Evolutionary conservation across 2,888 invertebrate species (phyloP), one percentile per base, ranked within the genome.

Genomic region (Mechanitis mazaeus): DNA sequence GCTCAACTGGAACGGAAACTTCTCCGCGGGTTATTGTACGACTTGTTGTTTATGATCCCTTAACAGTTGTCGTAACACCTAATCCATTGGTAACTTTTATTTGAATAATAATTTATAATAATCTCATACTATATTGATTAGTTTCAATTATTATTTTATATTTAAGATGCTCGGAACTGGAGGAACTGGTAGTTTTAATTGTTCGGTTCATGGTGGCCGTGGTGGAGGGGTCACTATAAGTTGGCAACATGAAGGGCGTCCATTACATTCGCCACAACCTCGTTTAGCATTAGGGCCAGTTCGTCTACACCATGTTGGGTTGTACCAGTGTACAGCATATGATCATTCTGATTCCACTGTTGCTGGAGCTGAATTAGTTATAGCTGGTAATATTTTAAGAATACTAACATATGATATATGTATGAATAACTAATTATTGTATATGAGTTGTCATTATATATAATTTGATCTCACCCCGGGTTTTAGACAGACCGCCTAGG

Each of bases 311-410:
- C 96, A 97, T 83, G 93, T 94, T 69, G 97, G 97, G 58, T 93
- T 96, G 86, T 97, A 97, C 83, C 97, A 97, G 81, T 97, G 97
- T 81, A 92, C 97, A 64, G 95, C 95, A 1, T 93, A 94, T 73
- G 94, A 94, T 75, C 94, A 94, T 74, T 92, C 93, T 61, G 94
- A 94, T 75, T 94, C 94, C 72, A 94, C 95, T 46, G 95, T 96
- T 72, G 94, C 94, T 59, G 93, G 94, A 72, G 93, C 95, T 7
- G 95, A 95, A 84, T 85, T 96, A 31, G 91, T 94, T 71, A 91
- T 96, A 75, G 95, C 95, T 86, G 95, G 95, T 95, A 91, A 84
- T 75, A 75, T 73, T 76, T 71, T 67, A 68, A 64, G 68, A 60
- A 38, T 60, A 47, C 35, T 54, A 20, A 55, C 12, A 20, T 61